Evolutionary conservation across 2,888 invertebrate genomes (phyloP).

Genomic region (Creontiades dilutus): DNA sequence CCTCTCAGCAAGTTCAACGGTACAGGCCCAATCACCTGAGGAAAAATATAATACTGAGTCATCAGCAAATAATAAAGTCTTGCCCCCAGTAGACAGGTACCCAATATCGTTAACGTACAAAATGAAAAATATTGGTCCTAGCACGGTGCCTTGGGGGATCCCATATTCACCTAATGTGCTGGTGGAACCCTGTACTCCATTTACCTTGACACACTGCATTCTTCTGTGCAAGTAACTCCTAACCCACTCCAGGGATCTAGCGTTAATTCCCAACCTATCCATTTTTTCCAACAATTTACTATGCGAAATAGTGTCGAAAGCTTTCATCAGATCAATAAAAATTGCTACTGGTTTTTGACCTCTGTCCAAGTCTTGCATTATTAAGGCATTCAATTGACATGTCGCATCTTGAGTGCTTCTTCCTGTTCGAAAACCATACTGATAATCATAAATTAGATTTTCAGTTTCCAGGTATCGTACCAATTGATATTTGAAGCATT

Average conservation of each 20-base stretch:
- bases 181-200: background rate
- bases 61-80: background rate
- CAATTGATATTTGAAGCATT: conserved; percentile 47
- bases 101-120: background rate
- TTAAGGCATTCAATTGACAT: conserved; percentile 8
- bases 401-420: conserved; percentile 48
- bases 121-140: conserved; percentile 29
- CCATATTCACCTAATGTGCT: background rate
- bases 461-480: conserved; percentile 4
- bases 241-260: conserved; percentile 26
- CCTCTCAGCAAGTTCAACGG: background rate
- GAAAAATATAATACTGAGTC: background rate
- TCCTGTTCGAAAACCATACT: conserved; percentile 47
- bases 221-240: background rate
- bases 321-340: conserved; percentile 9
- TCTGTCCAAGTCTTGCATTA: conserved; percentile 34
- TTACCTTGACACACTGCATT: conserved; percentile 40
- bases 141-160: conserved; percentile 34
- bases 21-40: background rate
- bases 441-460: conserved; percentile 1
- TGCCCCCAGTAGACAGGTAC: background rate
- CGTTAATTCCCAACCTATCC: background rate
- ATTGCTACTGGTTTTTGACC: conserved; percentile 6
- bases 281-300: conserved; percentile 2
- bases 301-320: conserved; percentile 54